Base-by-base conservation (phyloP, 2,888 invertebrate genomes). In the Conops quadrifasciatus region DNA sequence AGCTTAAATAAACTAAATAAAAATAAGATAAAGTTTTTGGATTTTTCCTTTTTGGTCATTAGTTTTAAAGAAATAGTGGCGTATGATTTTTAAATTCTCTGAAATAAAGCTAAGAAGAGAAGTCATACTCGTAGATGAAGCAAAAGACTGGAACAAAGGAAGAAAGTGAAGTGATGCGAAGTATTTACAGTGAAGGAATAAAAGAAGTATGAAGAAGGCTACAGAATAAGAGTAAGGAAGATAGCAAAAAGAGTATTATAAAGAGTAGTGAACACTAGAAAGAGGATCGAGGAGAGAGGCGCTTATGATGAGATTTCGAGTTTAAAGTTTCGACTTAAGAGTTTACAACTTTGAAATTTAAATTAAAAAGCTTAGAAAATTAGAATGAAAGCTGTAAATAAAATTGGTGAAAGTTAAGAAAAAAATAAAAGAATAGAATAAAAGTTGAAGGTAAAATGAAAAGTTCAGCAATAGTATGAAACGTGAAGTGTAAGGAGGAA, bases 1-100 rank as follows among this genome's bases (percentile, higher is more conserved):
- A 75, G 78, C 73, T 81, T 82, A 78, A 82, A 83, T 82, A 82
- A 83, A 81, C 81, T 82, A 83, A 83, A 83, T 83, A 83, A 83
- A 83, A 83, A 81, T 78, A 79, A 75, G 76, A 77, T 76, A 78
- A 77, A 71, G 72, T 73, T 71, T 70, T 72, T 72, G 49, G 72
- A 74, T 70, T 72, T 73, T 72, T 60, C 26, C 64, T 75, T 80
- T 81, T 81, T 81, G 79, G 81, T 82, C 80, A 80, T 51, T 1
- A 16, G 28, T 30, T 60, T n/a, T 15, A n/a, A 43, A 19, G 45
- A 63, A 63, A 47, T 26, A 63, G 47, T 21, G 36, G 36, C 36
- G 36, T 36, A n/a, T 47, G 15, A 63, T 21, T 47, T 1, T 21
- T 24, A 63, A 36, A 36, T 36, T 7, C 36, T 36, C 9, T 9